These are phyloP conservation scores for Leucosticte australis DNA, from an alignment of 2,113 vertebrate genomes.

Conservation along the genomic window DNA sequence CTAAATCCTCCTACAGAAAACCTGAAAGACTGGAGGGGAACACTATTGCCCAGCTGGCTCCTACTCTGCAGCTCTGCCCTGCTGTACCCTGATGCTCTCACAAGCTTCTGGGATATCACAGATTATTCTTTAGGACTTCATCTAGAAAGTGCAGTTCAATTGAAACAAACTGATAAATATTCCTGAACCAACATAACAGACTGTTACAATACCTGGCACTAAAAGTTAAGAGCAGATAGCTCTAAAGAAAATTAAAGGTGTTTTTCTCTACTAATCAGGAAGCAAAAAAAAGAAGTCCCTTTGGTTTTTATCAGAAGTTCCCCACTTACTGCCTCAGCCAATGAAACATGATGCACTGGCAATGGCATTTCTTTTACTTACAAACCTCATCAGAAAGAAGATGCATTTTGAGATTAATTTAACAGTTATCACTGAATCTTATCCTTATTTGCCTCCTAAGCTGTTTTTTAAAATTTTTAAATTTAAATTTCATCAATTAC, in stretches of 20 bases:
- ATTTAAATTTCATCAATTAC: neutral
- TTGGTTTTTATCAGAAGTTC: neutral
- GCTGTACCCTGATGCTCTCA: neutral
- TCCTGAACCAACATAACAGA: neutral
- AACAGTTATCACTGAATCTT: neutral
- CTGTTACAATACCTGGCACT: neutral
- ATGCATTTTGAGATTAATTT: neutral
- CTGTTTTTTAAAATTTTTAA: neutral
- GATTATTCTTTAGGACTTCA: neutral
- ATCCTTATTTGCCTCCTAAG: neutral
- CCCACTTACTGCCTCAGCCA: neutral
- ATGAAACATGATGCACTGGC: neutral
- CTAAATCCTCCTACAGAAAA: neutral
- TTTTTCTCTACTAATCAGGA: neutral
- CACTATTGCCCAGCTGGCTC: neutral
- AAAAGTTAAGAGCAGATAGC: neutral
- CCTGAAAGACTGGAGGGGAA: neutral
- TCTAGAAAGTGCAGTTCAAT: neutral
- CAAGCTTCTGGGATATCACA: neutral
- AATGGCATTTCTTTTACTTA: neutral
- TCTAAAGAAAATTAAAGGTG: neutral
- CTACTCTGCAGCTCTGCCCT: too few relatives aligned
- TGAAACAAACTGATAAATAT: neutral
- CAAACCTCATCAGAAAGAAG: neutral
- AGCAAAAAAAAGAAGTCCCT: fast-evolving